Percentiles rank a stretch among this genome's conserved stretches.
Conservation (phyloP, 2,888 invertebrate genomes). For the Drosophila nr. perissopoda region DNA sequence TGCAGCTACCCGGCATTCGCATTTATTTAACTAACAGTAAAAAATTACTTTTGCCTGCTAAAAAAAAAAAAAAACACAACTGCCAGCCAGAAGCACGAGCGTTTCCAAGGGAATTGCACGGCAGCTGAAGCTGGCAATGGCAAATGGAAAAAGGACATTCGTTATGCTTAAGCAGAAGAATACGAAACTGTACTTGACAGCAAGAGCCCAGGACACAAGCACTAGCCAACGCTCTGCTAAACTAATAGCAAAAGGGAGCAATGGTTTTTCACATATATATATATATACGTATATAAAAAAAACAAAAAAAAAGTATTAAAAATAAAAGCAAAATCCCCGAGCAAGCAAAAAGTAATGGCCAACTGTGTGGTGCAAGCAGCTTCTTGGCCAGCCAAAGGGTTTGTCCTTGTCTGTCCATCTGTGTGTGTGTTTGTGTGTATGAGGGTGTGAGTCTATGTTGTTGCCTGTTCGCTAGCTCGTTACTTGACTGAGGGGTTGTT, state of each 20-base stretch:
- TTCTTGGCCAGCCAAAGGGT: constrained; percentile 65
- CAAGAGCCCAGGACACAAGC: constrained; percentile 41
- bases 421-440: constrained; percentile 22
- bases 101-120: constrained; percentile 65
- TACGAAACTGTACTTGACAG: constrained; percentile 81
- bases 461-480: constrained; percentile 61
- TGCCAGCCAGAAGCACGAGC: constrained; percentile 23
- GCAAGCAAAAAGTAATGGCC: constrained; percentile 76
- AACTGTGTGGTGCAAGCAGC: constrained; percentile 56
- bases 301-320: constrained; percentile 39
- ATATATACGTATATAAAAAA: constrained; percentile 7
- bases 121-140: constrained; percentile 33
- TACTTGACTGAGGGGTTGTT: constrained; percentile 69
- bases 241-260: constrained; percentile 72
- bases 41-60: constrained; percentile 74
- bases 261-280: constrained; percentile 32
- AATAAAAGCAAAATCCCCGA: constrained; percentile 54
- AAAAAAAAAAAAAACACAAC: constrained; percentile 29
- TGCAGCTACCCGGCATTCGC: constrained; percentile 59
- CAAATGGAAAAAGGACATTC: constrained; percentile 77
- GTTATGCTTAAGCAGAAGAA: constrained; percentile 83
- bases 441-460: constrained; percentile 42
- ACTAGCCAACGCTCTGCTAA: constrained; percentile 42
- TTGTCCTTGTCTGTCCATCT: constrained; percentile 47
- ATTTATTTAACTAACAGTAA: constrained; percentile 80